Percentiles rank a stretch among this genome's conserved stretches.
These are phyloP conservation scores for Myiotriccus ornatus DNA, from an alignment of 2,797 vertebrate genomes.

Conservation along the genomic window DNA sequence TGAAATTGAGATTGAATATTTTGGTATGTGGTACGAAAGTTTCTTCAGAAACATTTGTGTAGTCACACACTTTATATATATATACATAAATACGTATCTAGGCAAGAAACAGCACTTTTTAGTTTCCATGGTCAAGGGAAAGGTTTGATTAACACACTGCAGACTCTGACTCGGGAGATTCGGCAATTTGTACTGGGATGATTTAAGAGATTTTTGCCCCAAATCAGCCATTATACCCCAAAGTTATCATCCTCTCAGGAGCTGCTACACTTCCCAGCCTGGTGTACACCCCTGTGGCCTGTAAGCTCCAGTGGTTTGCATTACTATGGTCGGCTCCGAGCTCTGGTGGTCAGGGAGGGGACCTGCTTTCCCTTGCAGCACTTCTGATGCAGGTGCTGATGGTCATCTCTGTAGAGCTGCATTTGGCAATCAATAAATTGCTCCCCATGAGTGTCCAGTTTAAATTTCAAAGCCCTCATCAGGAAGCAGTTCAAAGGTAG, in stretches of 20 bases:
- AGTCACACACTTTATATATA: background rate
- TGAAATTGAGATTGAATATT: background rate
- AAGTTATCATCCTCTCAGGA: background rate
- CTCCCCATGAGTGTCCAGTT: background rate
- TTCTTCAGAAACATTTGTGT: background rate
- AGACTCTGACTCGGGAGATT: background rate
- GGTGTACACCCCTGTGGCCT: background rate
- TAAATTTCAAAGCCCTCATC: background rate
- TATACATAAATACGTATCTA: background rate
- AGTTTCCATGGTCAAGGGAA: background rate
- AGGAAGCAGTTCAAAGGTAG: background rate
- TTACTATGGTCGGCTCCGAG: background rate
- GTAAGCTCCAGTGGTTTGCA: background rate
- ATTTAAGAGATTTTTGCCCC: background rate
- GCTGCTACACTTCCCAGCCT: background rate
- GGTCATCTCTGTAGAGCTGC: background rate
- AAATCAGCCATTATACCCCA: background rate
- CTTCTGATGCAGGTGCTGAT: background rate
- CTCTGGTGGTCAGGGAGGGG: background rate
- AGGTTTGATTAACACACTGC: background rate
- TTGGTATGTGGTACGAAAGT: background rate
- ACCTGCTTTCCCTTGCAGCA: background rate
- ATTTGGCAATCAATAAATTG: background rate
- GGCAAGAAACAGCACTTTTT: background rate
- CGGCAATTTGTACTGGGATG: background rate